A percentile compares a stretch with the other conserved stretches of the same genome.
Conservation (phyloP, 2,113 vertebrate species). For the Gavialis gangeticus region DNA sequence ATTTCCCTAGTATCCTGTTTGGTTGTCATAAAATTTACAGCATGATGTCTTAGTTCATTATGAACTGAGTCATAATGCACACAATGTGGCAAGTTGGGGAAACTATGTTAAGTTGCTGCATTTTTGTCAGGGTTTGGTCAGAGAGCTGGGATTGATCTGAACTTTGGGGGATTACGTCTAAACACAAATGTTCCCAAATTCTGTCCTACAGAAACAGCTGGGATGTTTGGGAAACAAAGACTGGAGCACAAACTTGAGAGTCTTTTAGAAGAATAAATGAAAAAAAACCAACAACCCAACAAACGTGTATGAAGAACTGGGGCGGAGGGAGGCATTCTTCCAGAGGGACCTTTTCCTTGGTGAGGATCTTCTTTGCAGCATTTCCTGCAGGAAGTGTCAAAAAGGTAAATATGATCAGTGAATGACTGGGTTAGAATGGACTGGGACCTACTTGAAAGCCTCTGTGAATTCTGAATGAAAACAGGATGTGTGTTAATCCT, state of each 20-base stretch:
- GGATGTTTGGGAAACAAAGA: conserved; percentile 22
- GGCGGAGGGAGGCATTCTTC: conserved; percentile 36
- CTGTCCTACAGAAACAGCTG: conserved; percentile 45
- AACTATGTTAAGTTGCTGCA: neutral
- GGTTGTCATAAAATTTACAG: conserved; percentile 41
- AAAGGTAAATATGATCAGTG: conserved; percentile 22
- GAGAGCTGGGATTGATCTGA: conserved; percentile 47
- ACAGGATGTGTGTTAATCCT: conserved; percentile 70
- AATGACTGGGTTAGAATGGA: conserved; percentile 47
- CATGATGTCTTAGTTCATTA: neutral
- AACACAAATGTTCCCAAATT: conserved; percentile 42
- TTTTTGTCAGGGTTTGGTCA: conserved; percentile 65
- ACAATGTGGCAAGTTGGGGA: neutral
- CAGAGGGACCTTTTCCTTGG: conserved; percentile 68
- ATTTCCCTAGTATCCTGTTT: neutral
- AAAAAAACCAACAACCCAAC: conserved; percentile 47
- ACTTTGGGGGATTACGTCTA: conserved; percentile 63
- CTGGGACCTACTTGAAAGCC: conserved; percentile 52
- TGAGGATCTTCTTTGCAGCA: conserved; percentile 33
- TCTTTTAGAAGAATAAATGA: conserved; percentile 45
- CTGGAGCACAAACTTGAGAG: conserved; percentile 33
- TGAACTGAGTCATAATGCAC: conserved; percentile 33
- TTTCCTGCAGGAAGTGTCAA: conserved; percentile 65
- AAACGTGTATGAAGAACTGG: neutral
- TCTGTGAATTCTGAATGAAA: conserved; percentile 41